Conservation (phyloP, 2,797 vertebrate genomes). For the Babyrousa celebensis region DNA sequence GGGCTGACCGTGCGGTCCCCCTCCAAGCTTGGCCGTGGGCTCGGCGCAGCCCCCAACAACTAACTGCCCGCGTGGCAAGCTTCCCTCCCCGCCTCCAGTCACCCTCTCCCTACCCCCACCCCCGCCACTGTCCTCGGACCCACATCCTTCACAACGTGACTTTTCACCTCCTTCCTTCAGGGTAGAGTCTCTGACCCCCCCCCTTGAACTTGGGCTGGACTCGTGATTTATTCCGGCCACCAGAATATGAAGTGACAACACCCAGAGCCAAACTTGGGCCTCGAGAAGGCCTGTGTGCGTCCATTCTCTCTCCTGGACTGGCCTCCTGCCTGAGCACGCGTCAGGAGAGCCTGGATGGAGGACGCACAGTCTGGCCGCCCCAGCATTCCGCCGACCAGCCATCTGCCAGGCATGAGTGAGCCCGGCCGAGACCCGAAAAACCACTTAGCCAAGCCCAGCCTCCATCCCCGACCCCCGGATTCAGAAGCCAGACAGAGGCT, state of each 20-base stretch:
- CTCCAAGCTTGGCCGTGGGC: neutral
- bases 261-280: neutral
- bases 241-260: neutral
- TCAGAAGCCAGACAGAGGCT: constrained; percentile 2
- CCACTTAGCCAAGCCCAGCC: neutral
- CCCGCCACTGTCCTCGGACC: neutral
- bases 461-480: neutral
- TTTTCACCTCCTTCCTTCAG: constrained; percentile 53
- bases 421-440: neutral
- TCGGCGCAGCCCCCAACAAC: neutral
- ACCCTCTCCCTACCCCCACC: neutral
- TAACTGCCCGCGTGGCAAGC: neutral
- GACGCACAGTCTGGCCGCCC: neutral
- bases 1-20: neutral
- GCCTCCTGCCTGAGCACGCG: neutral
- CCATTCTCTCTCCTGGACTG: neutral
- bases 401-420: neutral
- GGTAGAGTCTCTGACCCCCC: neutral
- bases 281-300: neutral
- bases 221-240: constrained; percentile 28
- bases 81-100: neutral
- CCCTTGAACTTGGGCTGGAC: neutral
- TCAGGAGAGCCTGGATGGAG: neutral
- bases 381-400: neutral
- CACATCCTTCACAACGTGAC: neutral